Evolutionary conservation across 2,888 invertebrate species (phyloP), one percentile per base, ranked within the genome.

Genomic region (Drosophila falleni): DNA sequence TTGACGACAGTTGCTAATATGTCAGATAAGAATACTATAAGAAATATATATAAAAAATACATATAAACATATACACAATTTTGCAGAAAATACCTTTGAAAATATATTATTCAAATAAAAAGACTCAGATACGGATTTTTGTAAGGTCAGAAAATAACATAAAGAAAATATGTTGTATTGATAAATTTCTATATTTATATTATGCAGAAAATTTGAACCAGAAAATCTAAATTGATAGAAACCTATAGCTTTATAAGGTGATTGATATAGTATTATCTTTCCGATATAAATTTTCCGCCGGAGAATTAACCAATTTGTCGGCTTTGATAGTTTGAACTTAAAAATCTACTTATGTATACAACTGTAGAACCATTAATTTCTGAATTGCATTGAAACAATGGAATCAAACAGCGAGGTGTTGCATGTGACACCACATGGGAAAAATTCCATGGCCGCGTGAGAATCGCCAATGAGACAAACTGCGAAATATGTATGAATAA

Each of bases 351-450:
- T n/a, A 49, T 39, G 26, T 41, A 16, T 16, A 15, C 13, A 41
- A 8, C 41, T 54, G 37, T 16, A 46, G 16, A 23, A 13, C 35
- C 19, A 15, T 44, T 55, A 44, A 44, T 44, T 33, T 23, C 11
- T 15, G 46, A 56, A 44, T 33, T 35, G 41, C 66, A 55, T 42
- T 39, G 53, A 61, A 61, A 62, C 80, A 81, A 80, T 82, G 76
- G 63, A 72, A 64, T 58, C 54, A 15, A 74, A 69, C 13, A 64
- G 39, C 59, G 46, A 72, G 68, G 71, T 64, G 68, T 72, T 68
- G 79, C 82, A 79, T 71, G 71, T 68, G 68, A 85, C 56, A 70
- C 42, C 47, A n/a, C 70, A 74, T 76, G 76, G 60, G 85, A 84
- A 80, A 72, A 61, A 61, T 80, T 78, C 49, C 59, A 61, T 59